Percentiles rank a stretch among this genome's conserved stretches.
Conservation (phyloP, 2,888 invertebrate genomes). For the Microplitis deprimator region DNA sequence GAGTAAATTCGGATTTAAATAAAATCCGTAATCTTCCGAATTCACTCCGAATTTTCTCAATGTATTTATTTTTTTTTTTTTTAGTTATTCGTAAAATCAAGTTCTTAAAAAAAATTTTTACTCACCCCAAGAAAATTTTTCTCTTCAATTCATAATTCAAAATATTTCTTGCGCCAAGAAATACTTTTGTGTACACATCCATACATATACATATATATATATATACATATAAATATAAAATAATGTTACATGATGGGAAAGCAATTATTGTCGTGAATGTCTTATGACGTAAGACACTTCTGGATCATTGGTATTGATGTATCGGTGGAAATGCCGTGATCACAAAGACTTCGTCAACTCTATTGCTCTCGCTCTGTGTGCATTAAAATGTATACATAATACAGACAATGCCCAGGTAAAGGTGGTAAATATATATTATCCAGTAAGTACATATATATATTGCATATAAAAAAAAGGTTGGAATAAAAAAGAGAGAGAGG, state of each 20-base stretch:
- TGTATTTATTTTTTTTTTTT: too few relatives aligned
- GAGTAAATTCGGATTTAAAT: too few relatives aligned
- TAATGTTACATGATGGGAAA: background rate
- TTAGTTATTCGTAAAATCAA: too few relatives aligned
- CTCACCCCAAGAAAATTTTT: too few relatives aligned
- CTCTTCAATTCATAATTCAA: too few relatives aligned
- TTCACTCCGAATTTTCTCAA: too few relatives aligned
- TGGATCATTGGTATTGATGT: constrained; percentile 25
- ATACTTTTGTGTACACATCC: background rate
- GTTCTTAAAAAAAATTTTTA: too few relatives aligned
- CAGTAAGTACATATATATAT: background rate
- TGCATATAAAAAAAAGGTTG: too few relatives aligned
- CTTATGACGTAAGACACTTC: constrained; percentile 29
- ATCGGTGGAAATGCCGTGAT: constrained; percentile 24
- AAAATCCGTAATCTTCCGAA: too few relatives aligned
- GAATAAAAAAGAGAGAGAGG: too few relatives aligned
- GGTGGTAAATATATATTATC: constrained; percentile 1
- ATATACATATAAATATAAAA: constrained; percentile 8
- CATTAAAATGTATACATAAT: background rate
- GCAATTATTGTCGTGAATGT: constrained; percentile 4
- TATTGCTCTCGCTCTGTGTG: background rate
- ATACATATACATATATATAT: background rate
- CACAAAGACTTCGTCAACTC: background rate
- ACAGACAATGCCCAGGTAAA: constrained; percentile 12
- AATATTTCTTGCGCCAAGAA: background rate